phyloP scores from a whole-genome alignment of 1,140 invertebrate species.

The Rhagoletis zephyria region DNA sequence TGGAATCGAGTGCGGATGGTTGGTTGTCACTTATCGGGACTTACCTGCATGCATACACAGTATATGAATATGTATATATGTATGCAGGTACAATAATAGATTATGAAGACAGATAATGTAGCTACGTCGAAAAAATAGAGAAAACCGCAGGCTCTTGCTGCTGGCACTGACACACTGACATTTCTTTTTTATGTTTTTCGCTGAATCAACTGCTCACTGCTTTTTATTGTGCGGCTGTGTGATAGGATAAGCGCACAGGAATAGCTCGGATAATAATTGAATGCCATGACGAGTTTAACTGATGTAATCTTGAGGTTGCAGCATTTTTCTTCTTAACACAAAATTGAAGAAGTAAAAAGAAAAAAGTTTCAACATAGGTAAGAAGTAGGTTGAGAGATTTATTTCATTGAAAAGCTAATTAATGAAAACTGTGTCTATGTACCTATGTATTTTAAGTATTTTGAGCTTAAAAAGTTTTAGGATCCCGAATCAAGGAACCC shows the following conservation, averaged over 20 bases:
- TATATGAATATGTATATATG: background rate
- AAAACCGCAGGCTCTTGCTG: background rate
- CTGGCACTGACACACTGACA: conserved; percentile 15
- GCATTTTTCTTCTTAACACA: background rate
- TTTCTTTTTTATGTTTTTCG: background rate
- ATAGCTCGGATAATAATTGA: conserved; percentile 15
- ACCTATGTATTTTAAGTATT: no score
- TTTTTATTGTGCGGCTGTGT: background rate
- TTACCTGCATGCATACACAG: background rate
- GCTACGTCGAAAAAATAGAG: no score
- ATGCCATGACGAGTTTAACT: conserved; percentile 27
- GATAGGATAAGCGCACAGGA: background rate
- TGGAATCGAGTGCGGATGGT: background rate
- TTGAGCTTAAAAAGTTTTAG: no score
- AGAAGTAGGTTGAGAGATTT: no score
- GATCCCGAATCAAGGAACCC: no score
- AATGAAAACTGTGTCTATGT: no score
- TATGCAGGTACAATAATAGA: background rate
- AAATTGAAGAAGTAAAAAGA: background rate
- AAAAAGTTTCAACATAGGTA: background rate
- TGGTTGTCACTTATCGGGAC: conserved; percentile 7
- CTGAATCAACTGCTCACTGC: conserved; percentile 3
- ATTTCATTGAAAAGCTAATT: no score
- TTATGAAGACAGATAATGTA: conserved; percentile 38
- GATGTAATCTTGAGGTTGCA: background rate